phyloP scores from a whole-genome alignment of 2,797 vertebrate species.

The Trachops cirrhosus region DNA sequence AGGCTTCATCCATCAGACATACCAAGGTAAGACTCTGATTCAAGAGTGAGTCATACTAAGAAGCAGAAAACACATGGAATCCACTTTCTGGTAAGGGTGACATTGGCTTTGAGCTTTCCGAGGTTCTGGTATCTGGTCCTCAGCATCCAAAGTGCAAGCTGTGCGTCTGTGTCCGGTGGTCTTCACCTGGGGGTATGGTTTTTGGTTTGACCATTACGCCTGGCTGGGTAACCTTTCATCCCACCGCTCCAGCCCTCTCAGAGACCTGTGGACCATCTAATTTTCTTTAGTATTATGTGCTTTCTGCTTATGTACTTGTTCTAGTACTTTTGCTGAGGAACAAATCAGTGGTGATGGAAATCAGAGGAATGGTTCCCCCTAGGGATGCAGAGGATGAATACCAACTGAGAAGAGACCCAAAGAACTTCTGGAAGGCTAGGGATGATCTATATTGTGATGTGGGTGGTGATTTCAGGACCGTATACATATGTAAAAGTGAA shows the following conservation, averaged over 20 bases:
- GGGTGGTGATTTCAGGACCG: background rate
- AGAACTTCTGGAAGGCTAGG: constrained; percentile 16
- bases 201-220: background rate
- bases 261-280: background rate
- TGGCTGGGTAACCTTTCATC: background rate
- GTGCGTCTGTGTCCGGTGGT: background rate
- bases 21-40: background rate
- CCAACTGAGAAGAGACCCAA: background rate
- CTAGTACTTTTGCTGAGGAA: background rate
- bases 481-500: background rate
- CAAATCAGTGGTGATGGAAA: constrained; percentile 1
- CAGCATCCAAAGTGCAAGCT: background rate
- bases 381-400: background rate
- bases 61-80: background rate
- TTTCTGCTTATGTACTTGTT: background rate
- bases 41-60: background rate
- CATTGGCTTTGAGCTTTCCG: background rate
- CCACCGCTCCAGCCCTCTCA: background rate
- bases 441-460: constrained; percentile 12
- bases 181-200: background rate
- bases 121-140: background rate
- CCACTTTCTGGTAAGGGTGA: background rate
- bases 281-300: background rate
- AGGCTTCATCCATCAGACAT: background rate
- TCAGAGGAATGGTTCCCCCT: background rate